These are phyloP conservation scores for Microcebus tavaratra DNA, from an alignment of 2,113 vertebrate species.

Conservation along the genomic window DNA sequence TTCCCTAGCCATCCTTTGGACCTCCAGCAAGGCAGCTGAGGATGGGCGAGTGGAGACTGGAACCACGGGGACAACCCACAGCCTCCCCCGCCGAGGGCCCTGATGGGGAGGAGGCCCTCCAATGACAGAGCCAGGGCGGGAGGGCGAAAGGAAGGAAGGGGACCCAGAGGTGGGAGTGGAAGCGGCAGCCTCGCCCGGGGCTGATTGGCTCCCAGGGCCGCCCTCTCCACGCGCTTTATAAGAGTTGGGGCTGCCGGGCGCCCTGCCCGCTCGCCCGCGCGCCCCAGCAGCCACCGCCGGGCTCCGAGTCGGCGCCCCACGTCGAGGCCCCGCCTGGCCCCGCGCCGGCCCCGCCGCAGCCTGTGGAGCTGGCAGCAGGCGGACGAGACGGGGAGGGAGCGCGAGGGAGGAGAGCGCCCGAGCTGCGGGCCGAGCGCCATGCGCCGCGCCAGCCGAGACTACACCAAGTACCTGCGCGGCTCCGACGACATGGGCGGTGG, in stretches of 20 bases:
- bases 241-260: constrained; percentile 60
- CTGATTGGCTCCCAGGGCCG: constrained; percentile 74
- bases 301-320: neutral
- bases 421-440: constrained; percentile 73
- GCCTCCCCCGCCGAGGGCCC: neutral
- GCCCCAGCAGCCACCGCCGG: neutral
- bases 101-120: neutral
- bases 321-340: constrained; percentile 32
- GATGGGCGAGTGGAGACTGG: neutral
- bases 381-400: neutral
- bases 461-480: constrained; percentile 85
- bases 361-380: neutral
- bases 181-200: constrained; percentile 39
- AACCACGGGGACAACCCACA: neutral
- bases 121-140: neutral
- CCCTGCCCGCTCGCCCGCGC: constrained; percentile 38
- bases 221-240: constrained; percentile 67
- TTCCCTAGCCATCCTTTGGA: neutral
- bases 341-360: neutral
- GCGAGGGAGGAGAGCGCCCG: neutral
- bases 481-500: constrained; percentile 81
- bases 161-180: constrained; percentile 69
- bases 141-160: constrained; percentile 62
- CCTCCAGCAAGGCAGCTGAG: neutral
- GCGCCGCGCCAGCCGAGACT: constrained; percentile 87